Base-by-base conservation (phyloP, 2,888 invertebrate species). In the Oscheius sp. region DNA sequence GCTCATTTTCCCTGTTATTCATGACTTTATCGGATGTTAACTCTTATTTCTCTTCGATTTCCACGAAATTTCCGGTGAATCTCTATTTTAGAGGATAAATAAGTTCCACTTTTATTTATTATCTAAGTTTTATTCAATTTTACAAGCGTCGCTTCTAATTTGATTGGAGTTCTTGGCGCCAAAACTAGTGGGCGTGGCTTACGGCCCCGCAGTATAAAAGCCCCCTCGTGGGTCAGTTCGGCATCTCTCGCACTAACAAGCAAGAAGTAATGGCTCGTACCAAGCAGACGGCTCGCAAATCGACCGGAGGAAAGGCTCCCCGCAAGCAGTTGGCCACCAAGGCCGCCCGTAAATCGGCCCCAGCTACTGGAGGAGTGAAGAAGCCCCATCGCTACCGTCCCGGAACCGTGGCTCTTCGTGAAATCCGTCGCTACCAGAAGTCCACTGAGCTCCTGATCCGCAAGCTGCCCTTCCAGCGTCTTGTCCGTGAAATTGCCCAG, bases 281-380 rank as follows among this genome's bases (percentile, higher is more conserved):
- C 41, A 96, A 96, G 93, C 96, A 96, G 90, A 96, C 96, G 71
- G 96, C 95, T 72, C 94, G 95, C 93, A 96, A 96, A 91, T 95
- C 95, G 0, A 96, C 95, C 73, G 96, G 95, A 93, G 95, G 96
- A 88, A 96, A 96, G 92, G 95, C 95, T 85, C 95, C 95, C 75
- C 93, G 96, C 87, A 96, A 96, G 91, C 95, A 95, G 90, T 88
- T 93, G 75, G 95, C 95, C 59, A 95, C 95, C 69, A 96, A 73
- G 73, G 73, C 73, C 21, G 73, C 73, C 27, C 73, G 73, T 69
- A 79, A 79, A 45, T 75, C 75, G 21, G 73, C 77, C 21, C 74
- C 74, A n/a, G 70, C 74, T 21, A 95, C 95, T 85, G 95, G 95
- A 85, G 95, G 77, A 46, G 77, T 77, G 73, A 96, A 96, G 92